Percentiles rank a stretch among this genome's conserved stretches.
These are phyloP conservation scores for Megaceryle torquata DNA, from an alignment of 2,113 vertebrate genomes.

Conservation along the genomic window DNA sequence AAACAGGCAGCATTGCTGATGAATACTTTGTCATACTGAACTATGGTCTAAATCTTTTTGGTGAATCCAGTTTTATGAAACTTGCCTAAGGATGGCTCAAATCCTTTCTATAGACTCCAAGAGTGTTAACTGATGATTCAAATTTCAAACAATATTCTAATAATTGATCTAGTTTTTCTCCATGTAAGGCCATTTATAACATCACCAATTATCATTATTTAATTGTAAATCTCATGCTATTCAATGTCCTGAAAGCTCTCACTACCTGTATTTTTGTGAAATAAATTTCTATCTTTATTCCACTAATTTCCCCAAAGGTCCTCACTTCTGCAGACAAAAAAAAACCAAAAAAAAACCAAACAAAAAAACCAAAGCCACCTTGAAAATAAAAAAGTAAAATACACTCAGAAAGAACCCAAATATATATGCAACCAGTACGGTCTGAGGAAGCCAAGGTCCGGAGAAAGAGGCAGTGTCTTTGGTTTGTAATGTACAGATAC, in stretches of 20 bases:
- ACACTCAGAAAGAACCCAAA: neutral
- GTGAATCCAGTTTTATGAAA: neutral
- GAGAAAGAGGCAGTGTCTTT: neutral
- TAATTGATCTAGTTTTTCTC: neutral
- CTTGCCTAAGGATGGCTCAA: neutral
- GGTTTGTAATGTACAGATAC: neutral
- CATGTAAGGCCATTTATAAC: neutral
- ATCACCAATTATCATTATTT: neutral
- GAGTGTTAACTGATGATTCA: neutral
- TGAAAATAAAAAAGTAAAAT: neutral
- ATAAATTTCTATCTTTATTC: neutral
- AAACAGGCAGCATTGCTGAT: neutral
- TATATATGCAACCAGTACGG: neutral
- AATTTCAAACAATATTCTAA: neutral
- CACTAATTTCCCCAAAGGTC: neutral
- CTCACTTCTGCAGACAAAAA: neutral
- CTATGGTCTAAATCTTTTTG: neutral
- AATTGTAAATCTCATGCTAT: neutral
- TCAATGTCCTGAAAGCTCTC: neutral
- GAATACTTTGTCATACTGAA: neutral
- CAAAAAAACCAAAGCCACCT: neutral
- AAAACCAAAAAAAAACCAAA: neutral
- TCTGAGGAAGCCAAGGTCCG: neutral
- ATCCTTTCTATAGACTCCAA: neutral
- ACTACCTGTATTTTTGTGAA: neutral